Evolutionary conservation across 53 echinoderm and acorn worm genomes (phyloP).

Genomic region (Actinopyga echinites): DNA sequence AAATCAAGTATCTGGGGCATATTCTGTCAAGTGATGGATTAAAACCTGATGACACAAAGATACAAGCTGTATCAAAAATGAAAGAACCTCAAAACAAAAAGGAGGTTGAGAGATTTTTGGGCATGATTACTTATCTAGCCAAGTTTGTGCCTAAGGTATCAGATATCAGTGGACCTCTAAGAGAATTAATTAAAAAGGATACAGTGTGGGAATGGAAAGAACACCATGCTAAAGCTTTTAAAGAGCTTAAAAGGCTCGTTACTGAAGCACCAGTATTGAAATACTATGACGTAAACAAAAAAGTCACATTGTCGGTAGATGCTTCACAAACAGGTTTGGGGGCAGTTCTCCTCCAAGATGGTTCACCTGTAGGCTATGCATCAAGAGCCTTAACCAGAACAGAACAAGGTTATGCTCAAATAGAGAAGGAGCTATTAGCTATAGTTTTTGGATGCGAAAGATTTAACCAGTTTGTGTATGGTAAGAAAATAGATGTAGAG

Average conservation of each 20-base stretch:
- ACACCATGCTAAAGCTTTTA: conserved; percentile 37
- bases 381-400: conserved; percentile 22
- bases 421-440: conserved; percentile 41
- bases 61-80: conserved; percentile 44
- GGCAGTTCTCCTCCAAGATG: conserved; percentile 12
- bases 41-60: conserved; percentile 54
- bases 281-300: conserved; percentile 4
- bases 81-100: conserved; percentile 46
- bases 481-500: conserved; percentile 29
- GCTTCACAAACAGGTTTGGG: conserved; percentile 14
- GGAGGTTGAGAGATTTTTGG: conserved; percentile 46
- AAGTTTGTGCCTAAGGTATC: conserved; percentile 43
- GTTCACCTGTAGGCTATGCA: conserved; percentile 39
- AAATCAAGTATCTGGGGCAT: conserved; percentile 27
- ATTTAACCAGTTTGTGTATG: conserved; percentile 46
- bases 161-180: conserved; percentile 28
- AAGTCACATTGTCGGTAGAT: conserved; percentile 1
- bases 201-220: conserved; percentile 45
- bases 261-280: background rate
- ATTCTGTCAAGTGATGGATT: conserved; percentile 46
- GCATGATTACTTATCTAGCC: conserved; percentile 52
- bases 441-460: conserved; percentile 19
- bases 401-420: conserved; percentile 56
- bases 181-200: conserved; percentile 42
- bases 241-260: conserved; percentile 3